These are phyloP conservation scores for Zophobas atratus DNA, from an alignment of 1,140 invertebrate species.

Conservation along the genomic window DNA sequence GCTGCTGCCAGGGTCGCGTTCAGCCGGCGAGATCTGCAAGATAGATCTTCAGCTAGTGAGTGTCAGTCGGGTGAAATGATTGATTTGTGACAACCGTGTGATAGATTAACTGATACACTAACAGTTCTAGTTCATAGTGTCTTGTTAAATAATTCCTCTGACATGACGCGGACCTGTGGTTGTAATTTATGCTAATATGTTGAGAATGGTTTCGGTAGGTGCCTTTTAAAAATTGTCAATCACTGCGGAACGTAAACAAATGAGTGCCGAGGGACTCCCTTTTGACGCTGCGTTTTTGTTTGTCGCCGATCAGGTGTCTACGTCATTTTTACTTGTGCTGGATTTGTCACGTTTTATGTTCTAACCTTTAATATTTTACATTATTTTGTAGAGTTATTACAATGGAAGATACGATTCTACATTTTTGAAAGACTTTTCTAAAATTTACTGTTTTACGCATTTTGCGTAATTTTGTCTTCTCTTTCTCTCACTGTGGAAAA, in stretches of 20 bases:
- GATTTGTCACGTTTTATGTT: neutral
- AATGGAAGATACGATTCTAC: neutral
- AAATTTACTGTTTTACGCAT: slow-evolving; percentile 17
- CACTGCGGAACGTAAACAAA: neutral
- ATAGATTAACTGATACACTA: slow-evolving; percentile 3
- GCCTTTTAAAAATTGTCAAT: slow-evolving; percentile 3
- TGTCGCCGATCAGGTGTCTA: neutral
- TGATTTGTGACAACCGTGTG: slow-evolving; percentile 40
- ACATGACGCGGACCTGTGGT: slow-evolving; percentile 42
- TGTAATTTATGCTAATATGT: slow-evolving; percentile 26
- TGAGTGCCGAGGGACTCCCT: neutral
- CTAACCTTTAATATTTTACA: slow-evolving; percentile 23
- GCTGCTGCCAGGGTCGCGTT: slow-evolving; percentile 60
- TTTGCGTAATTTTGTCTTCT: slow-evolving; percentile 24
- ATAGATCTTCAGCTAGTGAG: slow-evolving; percentile 48
- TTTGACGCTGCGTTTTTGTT: neutral
- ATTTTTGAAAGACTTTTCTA: slow-evolving; percentile 9
- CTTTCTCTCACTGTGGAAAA: slow-evolving; percentile 39
- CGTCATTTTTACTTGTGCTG: neutral
- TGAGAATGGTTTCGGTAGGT: slow-evolving; percentile 45
- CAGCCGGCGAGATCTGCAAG: slow-evolving; percentile 55
- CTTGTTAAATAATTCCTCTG: slow-evolving; percentile 19
- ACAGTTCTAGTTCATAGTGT: slow-evolving; percentile 21
- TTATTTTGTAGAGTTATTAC: neutral
- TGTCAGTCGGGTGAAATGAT: slow-evolving; percentile 38